These are phyloP conservation scores for Chironomus striatipennis DNA, from an alignment of 1,140 invertebrate species.

Conservation along the genomic window DNA sequence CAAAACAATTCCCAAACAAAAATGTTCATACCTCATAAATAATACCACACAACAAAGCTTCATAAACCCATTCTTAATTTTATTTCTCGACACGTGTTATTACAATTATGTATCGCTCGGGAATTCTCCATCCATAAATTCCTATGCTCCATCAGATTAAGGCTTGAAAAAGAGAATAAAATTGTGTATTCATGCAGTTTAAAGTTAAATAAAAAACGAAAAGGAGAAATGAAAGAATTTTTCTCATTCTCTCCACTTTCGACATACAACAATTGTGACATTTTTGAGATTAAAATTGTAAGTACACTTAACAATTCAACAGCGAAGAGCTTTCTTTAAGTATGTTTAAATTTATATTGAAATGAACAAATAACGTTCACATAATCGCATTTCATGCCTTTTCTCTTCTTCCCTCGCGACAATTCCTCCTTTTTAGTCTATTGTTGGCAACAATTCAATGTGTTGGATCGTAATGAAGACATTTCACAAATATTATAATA, in stretches of 20 bases:
- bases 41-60: no score
- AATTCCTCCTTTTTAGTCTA: neutral
- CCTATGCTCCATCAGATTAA: neutral
- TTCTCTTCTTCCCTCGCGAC: neutral
- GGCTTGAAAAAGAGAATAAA: neutral
- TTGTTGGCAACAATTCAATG: neutral
- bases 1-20: no score
- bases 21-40: no score
- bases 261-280: neutral
- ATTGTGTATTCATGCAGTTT: neutral
- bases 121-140: neutral
- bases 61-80: no score
- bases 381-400: neutral
- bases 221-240: neutral
- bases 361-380: neutral
- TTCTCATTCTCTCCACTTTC: neutral
- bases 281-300: constrained; percentile 1
- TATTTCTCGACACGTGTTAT: neutral
- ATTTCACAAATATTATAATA: neutral
- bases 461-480: neutral
- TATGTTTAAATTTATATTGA: neutral
- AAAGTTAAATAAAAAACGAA: neutral
- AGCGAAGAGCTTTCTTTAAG: neutral
- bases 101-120: neutral
- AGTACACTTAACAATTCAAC: neutral